Evolutionary conservation across 2,888 invertebrate species (phyloP), one percentile per base, ranked within the genome.

Genomic region (Fragum fragum): DNA sequence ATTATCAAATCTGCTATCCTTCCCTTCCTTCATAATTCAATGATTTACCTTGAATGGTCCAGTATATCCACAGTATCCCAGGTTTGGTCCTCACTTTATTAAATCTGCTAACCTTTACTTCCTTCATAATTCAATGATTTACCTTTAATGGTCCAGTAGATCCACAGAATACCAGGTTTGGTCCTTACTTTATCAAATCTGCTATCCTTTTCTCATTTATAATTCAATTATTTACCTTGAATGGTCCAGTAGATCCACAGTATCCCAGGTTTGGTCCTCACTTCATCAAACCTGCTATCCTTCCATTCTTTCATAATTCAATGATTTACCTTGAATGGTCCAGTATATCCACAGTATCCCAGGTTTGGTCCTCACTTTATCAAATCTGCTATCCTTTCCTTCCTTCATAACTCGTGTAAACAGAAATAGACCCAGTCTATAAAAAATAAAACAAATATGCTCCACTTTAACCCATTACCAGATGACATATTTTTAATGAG

Each of bases 131-230:
- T 1, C 16, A 28, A 9, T 66, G n/a, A n/a, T n/a, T n/a, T 79
- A 94, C 95, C 95, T 92, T 95, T 95, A 23, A 95, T 73, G 6
- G 93, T 94, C 95, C 95, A 95, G 76, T 90, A 93, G 14, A 91
- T 73, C 77, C 93, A 92, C 76, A 95, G 93, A 5, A 81, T 61
- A 1, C 83, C 74, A 16, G 94, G 94, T 73, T 90, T 89, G 26
- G 89, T 87, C 73, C 91, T 83, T 7, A 92, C 93, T 76, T 91
- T 90, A 76, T 94, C 90, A 87, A 95, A 95, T 18, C 95, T 83
- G 26, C 90, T 89, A 84, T 95, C 95, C 73, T 90, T 85, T 3
- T 94, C 95, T 66, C n/a, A n/a, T n/a, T n/a, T n/a, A n/a, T n/a
- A n/a, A n/a, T n/a, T n/a, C n/a, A n/a, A n/a, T n/a, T n/a, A 26